Base-by-base conservation (phyloP, 2,113 vertebrate genomes). In the Alethe diademata region DNA sequence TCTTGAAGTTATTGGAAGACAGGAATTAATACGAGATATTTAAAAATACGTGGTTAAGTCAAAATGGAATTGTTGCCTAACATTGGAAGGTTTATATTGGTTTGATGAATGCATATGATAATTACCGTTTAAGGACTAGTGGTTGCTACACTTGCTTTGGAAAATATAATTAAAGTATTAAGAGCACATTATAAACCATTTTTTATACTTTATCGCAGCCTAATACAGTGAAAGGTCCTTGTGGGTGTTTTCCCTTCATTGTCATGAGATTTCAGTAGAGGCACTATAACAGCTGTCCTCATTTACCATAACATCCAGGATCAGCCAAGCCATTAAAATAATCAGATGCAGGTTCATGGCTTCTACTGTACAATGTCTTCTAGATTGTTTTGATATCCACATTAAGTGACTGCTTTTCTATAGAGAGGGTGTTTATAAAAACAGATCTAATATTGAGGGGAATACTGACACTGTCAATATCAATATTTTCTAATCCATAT, bases 211-310 rank as follows among this genome's bases (percentile, higher is more conserved):
- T 64, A 26, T 79, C 62, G 33, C 93, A 81, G 70, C 60, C 62
- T 86, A 57, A 81, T 87, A 88, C 25, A 58, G 70, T 80, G 50
- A 82, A 95, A 95, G 60, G 91, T 88, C 64, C 89, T 95, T 88
- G 87, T 64, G 84, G 51, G 15, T n/a, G 42, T 85, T 90, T 93
- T 48, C 83, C 40, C 51, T 74, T 62, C 91, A 70, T 70, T 14
- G 4, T 95, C 95, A 95, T 96, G 90, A 94, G 93, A 85, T 91
- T 96, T 93, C 73, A 58, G 83, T 45, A 50, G 92, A 93, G 78
- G 86, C 92, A 80, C 38, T 79, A 24, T 57, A 96, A 92, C 69
- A 94, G 76, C 88, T 95, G 19, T 95, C 86, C 96, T 97, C 76
- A 91, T 87, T 96, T 96, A 95, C 72, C 47, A 58, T 71, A 91